These are phyloP conservation scores for Hydrocynus forskahlii DNA, from an alignment of 2,797 vertebrate genomes.

Conservation along the genomic window DNA sequence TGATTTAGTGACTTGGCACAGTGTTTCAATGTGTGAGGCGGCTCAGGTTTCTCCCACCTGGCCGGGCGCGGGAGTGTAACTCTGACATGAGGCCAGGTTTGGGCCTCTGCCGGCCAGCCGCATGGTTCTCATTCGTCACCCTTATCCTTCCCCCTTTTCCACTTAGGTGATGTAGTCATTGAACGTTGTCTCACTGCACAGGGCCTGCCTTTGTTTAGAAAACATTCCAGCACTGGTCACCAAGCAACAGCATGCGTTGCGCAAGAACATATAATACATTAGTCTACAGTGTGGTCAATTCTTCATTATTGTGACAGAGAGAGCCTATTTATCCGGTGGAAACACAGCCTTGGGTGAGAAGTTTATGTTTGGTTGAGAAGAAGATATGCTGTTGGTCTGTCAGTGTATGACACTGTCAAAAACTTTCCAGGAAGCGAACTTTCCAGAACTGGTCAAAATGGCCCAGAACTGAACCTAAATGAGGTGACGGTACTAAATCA, in stretches of 20 bases:
- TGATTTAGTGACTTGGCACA: conserved; percentile 41
- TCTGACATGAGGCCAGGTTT: conserved; percentile 34
- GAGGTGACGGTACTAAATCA: too few relatives aligned
- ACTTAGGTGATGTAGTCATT: conserved; percentile 37
- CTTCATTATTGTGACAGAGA: conserved; percentile 31
- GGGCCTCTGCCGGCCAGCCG: conserved; percentile 1
- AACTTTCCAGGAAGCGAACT: neutral
- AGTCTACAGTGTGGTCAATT: conserved; percentile 29
- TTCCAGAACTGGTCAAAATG: neutral
- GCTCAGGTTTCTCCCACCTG: conserved; percentile 40
- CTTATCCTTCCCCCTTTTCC: conserved; percentile 30
- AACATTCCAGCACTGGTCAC: conserved; percentile 38
- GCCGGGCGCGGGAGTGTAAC: neutral
- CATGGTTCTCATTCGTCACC: conserved; percentile 36
- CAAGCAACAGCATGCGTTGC: conserved; percentile 49
- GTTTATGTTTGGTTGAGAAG: conserved; percentile 21
- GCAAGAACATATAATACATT: conserved; percentile 21
- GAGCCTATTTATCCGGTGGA: conserved; percentile 29
- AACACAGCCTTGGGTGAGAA: conserved; percentile 22
- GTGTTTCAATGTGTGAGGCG: neutral
- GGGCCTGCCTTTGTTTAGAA: conserved; percentile 51
- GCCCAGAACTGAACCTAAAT: too few relatives aligned
- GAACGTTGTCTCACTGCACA: neutral
- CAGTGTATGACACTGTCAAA: conserved; percentile 4
- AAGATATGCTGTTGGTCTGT: too few relatives aligned